Evolutionary conservation across 2,113 vertebrate genomes (phyloP).

Genomic region (Cacatua alba): DNA sequence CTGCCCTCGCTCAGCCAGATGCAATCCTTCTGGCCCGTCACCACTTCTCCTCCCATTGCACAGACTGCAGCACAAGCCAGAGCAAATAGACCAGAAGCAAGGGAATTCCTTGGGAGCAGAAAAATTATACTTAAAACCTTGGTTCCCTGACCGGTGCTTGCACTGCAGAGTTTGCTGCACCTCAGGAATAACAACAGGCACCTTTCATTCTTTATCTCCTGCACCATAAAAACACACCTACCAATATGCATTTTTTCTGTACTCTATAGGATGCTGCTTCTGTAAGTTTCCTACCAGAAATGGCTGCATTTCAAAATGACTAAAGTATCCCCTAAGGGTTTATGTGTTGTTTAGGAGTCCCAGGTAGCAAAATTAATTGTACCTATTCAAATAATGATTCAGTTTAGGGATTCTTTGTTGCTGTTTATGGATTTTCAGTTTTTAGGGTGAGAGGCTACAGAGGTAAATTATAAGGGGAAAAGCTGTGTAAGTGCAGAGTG

Average conservation of each 20-base stretch:
- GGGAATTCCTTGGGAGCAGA: neutral
- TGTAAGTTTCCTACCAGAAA: neutral
- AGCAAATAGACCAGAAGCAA: neutral
- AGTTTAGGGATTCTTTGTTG: neutral
- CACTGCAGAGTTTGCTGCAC: neutral
- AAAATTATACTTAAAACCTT: neutral
- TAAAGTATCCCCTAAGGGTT: neutral
- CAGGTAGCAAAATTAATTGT: neutral
- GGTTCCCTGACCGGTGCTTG: accelerated
- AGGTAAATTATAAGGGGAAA: neutral
- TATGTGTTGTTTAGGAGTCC: accelerated
- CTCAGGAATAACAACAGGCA: neutral
- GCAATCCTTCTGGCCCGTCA: neutral
- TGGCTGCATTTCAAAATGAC: neutral
- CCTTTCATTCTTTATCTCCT: neutral
- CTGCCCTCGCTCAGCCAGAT: neutral
- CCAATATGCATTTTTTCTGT: neutral
- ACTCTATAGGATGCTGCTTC: neutral
- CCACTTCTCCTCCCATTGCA: neutral
- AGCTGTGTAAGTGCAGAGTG: neutral
- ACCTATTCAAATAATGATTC: neutral
- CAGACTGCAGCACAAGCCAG: neutral
- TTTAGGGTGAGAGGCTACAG: neutral
- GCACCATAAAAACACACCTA: neutral
- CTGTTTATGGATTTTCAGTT: neutral